phyloP scores from a whole-genome alignment of 2,113 vertebrate species.

The Thamnaconus septentrionalis region DNA sequence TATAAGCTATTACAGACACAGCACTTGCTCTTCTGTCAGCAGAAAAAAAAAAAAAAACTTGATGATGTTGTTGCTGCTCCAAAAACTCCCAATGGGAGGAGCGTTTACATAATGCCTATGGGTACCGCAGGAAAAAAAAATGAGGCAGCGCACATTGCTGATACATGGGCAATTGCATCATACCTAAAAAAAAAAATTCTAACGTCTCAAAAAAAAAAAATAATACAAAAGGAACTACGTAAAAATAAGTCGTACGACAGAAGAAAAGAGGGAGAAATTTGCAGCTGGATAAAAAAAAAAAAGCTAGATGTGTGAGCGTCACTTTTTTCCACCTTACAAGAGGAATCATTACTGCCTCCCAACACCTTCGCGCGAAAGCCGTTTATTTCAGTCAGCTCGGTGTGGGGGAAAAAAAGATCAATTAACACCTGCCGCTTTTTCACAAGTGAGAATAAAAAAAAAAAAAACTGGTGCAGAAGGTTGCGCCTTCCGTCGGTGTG shows the following conservation, averaged over 20 bases:
- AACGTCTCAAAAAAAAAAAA: too few relatives aligned
- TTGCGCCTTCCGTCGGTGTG: background rate
- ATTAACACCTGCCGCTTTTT: background rate
- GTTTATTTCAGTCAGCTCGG: slow-evolving; percentile 25
- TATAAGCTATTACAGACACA: too few relatives aligned
- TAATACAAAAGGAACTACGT: too few relatives aligned
- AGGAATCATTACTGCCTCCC: slow-evolving; percentile 53
- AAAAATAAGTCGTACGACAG: too few relatives aligned
- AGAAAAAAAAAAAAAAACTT: background rate
- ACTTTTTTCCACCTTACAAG: slow-evolving; percentile 26
- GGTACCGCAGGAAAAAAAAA: slow-evolving; percentile 1
- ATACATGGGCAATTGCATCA: background rate
- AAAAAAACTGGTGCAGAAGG: background rate
- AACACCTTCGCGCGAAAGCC: slow-evolving; percentile 54
- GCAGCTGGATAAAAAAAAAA: too few relatives aligned
- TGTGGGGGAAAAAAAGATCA: slow-evolving; percentile 48
- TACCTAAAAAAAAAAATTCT: slow-evolving; percentile 1
- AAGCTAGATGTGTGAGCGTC: too few relatives aligned
- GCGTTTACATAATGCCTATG: background rate
- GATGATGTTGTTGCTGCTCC: slow-evolving; percentile 15
- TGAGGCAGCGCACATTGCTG: background rate
- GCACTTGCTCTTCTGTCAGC: too few relatives aligned
- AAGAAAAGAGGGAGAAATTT: too few relatives aligned
- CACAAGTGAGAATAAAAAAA: too few relatives aligned
- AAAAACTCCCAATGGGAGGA: slow-evolving; percentile 5